Evolutionary conservation across 2,113 vertebrate genomes (phyloP).

Genomic region (Antechinus stuartii): DNA sequence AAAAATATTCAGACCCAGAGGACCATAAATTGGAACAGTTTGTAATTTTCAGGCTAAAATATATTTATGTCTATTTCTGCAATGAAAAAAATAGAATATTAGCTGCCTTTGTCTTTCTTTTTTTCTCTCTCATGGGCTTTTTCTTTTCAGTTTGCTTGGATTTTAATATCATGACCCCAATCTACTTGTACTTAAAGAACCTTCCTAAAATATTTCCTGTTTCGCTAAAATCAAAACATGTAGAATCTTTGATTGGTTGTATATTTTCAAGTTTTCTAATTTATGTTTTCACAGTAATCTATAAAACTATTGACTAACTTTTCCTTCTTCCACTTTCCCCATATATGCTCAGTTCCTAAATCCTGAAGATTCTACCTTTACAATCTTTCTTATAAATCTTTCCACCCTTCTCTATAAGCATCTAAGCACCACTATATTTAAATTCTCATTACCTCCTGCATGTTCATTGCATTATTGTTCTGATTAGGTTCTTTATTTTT

Average conservation of each 20-base stretch:
- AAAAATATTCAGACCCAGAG: constrained; percentile 27
- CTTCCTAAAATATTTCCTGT: constrained; percentile 6
- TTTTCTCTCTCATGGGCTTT: background rate
- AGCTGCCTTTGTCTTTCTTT: constrained; percentile 21
- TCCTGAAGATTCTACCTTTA: background rate
- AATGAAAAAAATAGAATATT: constrained; percentile 11
- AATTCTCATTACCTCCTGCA: background rate
- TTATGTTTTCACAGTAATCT: background rate
- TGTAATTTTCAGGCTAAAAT: background rate
- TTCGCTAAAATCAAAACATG: constrained; percentile 7
- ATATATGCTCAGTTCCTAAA: background rate
- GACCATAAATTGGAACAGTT: background rate
- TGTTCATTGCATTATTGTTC: background rate
- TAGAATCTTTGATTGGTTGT: constrained; percentile 29
- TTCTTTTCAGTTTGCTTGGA: background rate
- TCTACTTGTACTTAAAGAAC: background rate
- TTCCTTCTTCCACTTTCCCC: background rate
- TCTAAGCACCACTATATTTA: background rate
- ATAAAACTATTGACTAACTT: background rate
- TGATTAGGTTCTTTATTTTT: background rate
- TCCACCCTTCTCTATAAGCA: background rate
- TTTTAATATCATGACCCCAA: background rate
- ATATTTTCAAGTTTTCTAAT: background rate
- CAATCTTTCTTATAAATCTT: background rate
- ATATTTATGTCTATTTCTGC: constrained; percentile 5